These are phyloP conservation scores for Polietes domitor DNA, from an alignment of 2,888 invertebrate species.

Conservation along the genomic window DNA sequence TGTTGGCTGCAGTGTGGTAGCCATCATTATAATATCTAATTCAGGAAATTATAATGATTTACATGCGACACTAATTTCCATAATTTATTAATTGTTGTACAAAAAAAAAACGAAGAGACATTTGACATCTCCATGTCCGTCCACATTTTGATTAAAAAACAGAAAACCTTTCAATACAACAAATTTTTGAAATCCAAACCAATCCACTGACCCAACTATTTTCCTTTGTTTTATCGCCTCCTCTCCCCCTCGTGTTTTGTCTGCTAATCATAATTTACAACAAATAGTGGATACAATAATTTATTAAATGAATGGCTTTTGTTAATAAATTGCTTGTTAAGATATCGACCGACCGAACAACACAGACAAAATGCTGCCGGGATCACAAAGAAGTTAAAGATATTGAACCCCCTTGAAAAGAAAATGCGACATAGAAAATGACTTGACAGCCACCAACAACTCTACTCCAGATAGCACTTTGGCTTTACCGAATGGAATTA, in stretches of 20 bases:
- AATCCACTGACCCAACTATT: constrained; percentile 6
- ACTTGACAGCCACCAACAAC: neutral
- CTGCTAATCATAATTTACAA: constrained; percentile 6
- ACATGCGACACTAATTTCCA: constrained; percentile 13
- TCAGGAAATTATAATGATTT: constrained; percentile 21
- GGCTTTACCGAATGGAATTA: too few species aligned
- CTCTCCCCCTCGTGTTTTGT: neutral
- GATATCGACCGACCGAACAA: neutral
- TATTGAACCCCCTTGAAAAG: neutral
- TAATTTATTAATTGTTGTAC: constrained; percentile 31
- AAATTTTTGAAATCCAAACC: neutral
- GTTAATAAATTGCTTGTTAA: constrained; percentile 16
- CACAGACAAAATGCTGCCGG: neutral
- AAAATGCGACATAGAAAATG: neutral
- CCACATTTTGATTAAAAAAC: neutral
- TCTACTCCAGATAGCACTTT: too few species aligned
- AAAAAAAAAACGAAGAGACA: too few species aligned
- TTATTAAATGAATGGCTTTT: neutral
- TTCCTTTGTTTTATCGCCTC: neutral
- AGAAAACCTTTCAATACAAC: neutral
- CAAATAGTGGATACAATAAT: neutral
- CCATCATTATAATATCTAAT: neutral
- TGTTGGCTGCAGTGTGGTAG: too few species aligned
- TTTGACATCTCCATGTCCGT: neutral
- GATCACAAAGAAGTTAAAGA: neutral